A percentile compares a stretch with the other conserved stretches of the same genome.
phyloP scores from a whole-genome alignment of 2,113 vertebrate genomes.

The Brachirus orientalis region DNA sequence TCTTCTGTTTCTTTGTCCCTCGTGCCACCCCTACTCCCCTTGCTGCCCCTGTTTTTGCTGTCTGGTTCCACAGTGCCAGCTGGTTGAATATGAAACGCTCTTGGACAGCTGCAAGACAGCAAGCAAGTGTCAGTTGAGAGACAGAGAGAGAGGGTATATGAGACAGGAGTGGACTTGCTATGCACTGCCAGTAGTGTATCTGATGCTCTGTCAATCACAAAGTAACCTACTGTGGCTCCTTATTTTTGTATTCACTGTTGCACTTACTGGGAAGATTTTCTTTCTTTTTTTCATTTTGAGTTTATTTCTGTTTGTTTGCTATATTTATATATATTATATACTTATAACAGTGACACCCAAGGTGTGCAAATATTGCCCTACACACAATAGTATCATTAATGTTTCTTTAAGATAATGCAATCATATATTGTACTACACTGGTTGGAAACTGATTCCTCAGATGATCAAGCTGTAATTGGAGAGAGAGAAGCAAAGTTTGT shows the following conservation, averaged over 20 bases:
- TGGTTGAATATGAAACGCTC: slow-evolving; percentile 37
- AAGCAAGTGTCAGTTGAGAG: slow-evolving; percentile 42
- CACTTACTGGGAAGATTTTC: background rate
- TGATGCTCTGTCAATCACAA: slow-evolving; percentile 61
- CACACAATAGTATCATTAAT: no score
- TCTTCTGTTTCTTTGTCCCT: slow-evolving; percentile 1
- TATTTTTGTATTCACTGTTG: slow-evolving; percentile 24
- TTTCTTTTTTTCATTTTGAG: background rate
- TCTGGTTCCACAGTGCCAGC: slow-evolving; percentile 14
- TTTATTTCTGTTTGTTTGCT: no score
- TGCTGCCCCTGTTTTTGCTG: slow-evolving; percentile 4
- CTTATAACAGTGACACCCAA: no score
- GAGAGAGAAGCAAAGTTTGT: no score
- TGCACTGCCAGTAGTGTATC: slow-evolving; percentile 44
- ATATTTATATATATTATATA: no score
- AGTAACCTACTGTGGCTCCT: slow-evolving; percentile 27
- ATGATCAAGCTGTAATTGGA: no score
- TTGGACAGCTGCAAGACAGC: slow-evolving; percentile 33
- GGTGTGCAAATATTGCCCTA: no score
- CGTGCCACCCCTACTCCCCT: background rate
- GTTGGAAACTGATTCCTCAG: no score
- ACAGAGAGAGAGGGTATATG: slow-evolving; percentile 25
- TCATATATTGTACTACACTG: no score
- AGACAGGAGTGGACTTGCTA: slow-evolving; percentile 55
- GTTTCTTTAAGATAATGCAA: no score